These are phyloP conservation scores for Stictonetta naevosa DNA, from an alignment of 2,113 vertebrate genomes.

Conservation along the genomic window DNA sequence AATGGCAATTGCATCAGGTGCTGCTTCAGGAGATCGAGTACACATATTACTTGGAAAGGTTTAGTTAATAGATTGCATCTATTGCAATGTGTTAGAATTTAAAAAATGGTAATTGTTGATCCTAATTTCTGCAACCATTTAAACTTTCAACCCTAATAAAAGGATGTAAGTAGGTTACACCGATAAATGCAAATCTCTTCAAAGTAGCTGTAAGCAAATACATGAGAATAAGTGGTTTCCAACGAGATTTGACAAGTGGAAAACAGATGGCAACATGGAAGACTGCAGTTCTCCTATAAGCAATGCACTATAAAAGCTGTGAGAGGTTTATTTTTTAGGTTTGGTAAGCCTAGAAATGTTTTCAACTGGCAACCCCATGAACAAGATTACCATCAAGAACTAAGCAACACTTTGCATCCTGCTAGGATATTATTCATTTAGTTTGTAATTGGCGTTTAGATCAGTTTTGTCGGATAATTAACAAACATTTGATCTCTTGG, in stretches of 20 bases:
- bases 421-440: neutral
- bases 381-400: neutral
- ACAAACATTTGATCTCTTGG: neutral
- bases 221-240: neutral
- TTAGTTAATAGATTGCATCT: neutral
- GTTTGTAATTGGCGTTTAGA: neutral
- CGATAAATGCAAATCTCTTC: slow-evolving; percentile 37
- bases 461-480: neutral
- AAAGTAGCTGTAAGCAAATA: slow-evolving; percentile 44
- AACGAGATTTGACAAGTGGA: neutral
- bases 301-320: neutral
- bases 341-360: neutral
- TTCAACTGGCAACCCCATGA: neutral
- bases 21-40: neutral
- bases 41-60: neutral
- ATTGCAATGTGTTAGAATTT: neutral
- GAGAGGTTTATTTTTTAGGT: neutral
- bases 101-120: neutral
- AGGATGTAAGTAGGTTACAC: slow-evolving; percentile 2
- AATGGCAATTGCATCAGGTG: neutral
- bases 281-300: neutral
- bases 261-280: neutral
- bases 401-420: neutral
- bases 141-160: neutral
- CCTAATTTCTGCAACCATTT: neutral